These are phyloP conservation scores for Podarcis raffonei DNA, from an alignment of 2,113 vertebrate genomes.

Conservation along the genomic window DNA sequence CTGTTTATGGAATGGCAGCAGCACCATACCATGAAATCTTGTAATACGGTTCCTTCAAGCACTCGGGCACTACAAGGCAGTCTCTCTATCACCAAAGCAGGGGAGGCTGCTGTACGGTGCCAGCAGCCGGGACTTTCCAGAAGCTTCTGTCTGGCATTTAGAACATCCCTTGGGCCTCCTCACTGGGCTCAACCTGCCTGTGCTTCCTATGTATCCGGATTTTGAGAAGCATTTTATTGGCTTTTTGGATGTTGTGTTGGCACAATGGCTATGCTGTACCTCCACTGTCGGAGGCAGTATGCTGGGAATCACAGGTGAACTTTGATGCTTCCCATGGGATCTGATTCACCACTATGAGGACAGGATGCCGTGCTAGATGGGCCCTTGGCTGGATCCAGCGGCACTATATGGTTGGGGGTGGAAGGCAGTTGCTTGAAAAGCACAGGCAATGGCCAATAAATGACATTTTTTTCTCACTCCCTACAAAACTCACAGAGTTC, in stretches of 20 bases:
- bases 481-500: too few relatives aligned
- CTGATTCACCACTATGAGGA: too few relatives aligned
- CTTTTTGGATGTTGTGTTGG: too few relatives aligned
- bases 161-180: not conserved
- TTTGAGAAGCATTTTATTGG: not conserved
- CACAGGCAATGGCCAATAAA: too few relatives aligned
- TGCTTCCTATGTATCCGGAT: not conserved
- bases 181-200: not conserved
- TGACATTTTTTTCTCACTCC: too few relatives aligned
- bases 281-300: too few relatives aligned
- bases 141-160: not conserved
- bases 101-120: not conserved
- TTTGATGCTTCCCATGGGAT: too few relatives aligned
- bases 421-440: too few relatives aligned
- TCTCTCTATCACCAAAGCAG: not conserved
- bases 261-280: too few relatives aligned
- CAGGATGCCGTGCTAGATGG: too few relatives aligned
- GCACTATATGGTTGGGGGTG: too few relatives aligned
- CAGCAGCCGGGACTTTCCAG: not conserved
- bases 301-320: too few relatives aligned
- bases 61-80: not conserved
- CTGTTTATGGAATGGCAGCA: slow-evolving; percentile 32
- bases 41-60: slow-evolving; percentile 32
- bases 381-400: not conserved
- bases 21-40: slow-evolving; percentile 45